phyloP scores from a whole-genome alignment of 1,140 invertebrate genomes.

The Drosophila lacteicornis region DNA sequence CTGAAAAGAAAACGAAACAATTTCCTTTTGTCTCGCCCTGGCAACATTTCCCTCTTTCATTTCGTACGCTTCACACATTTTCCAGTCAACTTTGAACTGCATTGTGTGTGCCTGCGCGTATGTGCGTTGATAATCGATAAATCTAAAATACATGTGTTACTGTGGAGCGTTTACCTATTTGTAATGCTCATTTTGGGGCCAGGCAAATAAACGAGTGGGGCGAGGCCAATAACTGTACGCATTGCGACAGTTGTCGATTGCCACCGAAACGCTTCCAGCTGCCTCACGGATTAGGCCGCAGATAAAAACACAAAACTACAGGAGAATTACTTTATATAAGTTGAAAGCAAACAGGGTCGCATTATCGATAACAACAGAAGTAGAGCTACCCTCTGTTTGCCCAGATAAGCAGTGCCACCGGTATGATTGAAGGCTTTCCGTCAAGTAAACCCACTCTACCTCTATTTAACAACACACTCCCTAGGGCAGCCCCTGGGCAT shows the following conservation, averaged over 20 bases:
- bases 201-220: conserved; percentile 52
- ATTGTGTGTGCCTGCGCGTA: conserved; percentile 17
- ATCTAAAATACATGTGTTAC: conserved; percentile 51
- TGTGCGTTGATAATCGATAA: conserved; percentile 76
- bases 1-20: conserved; percentile 54
- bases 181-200: conserved; percentile 56
- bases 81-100: conserved; percentile 47
- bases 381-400: conserved; percentile 43
- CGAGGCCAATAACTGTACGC: conserved; percentile 22
- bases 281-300: conserved; percentile 52
- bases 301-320: conserved; percentile 44
- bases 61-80: conserved; percentile 41
- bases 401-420: conserved; percentile 69
- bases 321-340: conserved; percentile 15
- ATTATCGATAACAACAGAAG: conserved; percentile 63
- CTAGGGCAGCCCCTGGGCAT: conserved; percentile 24
- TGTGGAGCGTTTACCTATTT: conserved; percentile 48
- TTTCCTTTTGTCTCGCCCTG: conserved; percentile 61
- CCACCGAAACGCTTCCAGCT: conserved; percentile 57
- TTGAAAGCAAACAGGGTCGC: conserved; percentile 36
- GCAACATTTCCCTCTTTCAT: conserved; percentile 26
- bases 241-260: conserved; percentile 66
- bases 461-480: conserved; percentile 25
- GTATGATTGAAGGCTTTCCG: conserved; percentile 74
- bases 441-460: conserved; percentile 33